Percentiles rank a stretch among this genome's conserved stretches.
Conservation (phyloP, 2,113 vertebrate species). For the Ovibos moschatus region DNA sequence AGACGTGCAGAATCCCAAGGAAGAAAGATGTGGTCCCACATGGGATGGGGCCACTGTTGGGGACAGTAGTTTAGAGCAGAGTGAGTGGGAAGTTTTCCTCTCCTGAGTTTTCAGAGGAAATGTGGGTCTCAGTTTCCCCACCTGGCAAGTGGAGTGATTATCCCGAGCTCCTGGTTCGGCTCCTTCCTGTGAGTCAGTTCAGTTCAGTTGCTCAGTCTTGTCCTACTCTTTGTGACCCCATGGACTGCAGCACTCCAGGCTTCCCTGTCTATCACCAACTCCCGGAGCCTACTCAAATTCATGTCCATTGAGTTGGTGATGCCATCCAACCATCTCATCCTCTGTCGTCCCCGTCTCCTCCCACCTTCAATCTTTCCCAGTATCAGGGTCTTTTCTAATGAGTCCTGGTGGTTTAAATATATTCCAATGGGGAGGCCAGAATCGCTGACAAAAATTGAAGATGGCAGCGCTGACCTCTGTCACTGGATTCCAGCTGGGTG, state of each 20-base stretch:
- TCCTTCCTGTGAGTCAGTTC: neutral
- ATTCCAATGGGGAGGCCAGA: neutral
- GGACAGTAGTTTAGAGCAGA: neutral
- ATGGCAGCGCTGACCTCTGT: neutral
- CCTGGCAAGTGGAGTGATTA: neutral
- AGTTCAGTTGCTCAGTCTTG: neutral
- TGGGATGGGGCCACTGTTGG: accelerated
- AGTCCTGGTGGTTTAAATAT: neutral
- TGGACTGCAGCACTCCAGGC: neutral
- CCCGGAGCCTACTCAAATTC: neutral
- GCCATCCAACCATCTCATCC: neutral
- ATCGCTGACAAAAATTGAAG: neutral
- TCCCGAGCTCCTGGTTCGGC: neutral
- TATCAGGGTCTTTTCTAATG: too few relatives aligned
- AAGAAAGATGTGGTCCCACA: neutral
- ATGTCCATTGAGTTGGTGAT: neutral
- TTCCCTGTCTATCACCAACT: neutral
- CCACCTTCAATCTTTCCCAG: too few relatives aligned
- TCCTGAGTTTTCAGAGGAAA: neutral
- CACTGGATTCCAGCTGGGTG: neutral
- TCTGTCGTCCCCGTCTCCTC: too few relatives aligned
- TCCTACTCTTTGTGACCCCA: neutral
- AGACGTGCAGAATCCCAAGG: neutral
- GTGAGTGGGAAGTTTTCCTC: neutral
- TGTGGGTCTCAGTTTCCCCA: neutral